Evolutionary conservation across 2,113 vertebrate genomes (phyloP).

Genomic region (Romanogobio albipinnatus): DNA sequence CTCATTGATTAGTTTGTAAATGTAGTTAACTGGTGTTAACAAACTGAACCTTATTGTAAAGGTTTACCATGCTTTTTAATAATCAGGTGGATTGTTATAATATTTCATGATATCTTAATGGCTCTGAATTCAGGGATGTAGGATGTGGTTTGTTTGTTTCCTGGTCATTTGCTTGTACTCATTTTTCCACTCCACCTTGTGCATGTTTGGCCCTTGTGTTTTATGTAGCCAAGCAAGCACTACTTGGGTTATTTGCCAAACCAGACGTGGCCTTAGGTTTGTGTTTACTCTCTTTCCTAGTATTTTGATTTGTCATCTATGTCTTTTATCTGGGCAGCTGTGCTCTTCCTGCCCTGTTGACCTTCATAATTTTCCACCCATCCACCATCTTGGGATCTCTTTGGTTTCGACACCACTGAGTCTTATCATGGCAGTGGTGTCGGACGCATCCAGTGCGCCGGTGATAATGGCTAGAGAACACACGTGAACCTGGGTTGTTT

Average conservation of each 20-base stretch:
- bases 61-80: too few relatives aligned
- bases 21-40: too few relatives aligned
- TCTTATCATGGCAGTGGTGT: conserved; percentile 31
- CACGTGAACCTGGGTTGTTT: background rate
- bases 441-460: background rate
- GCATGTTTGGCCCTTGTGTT: background rate
- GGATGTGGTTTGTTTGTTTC: conserved; percentile 15
- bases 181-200: background rate
- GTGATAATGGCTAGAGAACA: background rate
- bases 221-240: background rate
- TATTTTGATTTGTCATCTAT: background rate
- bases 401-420: too few relatives aligned
- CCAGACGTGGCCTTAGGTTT: background rate
- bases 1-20: too few relatives aligned
- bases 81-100: background rate
- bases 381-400: conserved; percentile 50
- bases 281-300: background rate
- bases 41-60: too few relatives aligned
- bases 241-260: background rate
- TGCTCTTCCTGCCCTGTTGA: conserved; percentile 46
- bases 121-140: background rate
- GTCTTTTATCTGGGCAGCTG: conserved; percentile 33
- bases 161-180: background rate
- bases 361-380: conserved; percentile 44
- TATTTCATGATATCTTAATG: background rate